Percentiles rank a stretch among this genome's conserved stretches.
phyloP scores from a whole-genome alignment of 2,797 vertebrate genomes.

The Anas capensis region DNA sequence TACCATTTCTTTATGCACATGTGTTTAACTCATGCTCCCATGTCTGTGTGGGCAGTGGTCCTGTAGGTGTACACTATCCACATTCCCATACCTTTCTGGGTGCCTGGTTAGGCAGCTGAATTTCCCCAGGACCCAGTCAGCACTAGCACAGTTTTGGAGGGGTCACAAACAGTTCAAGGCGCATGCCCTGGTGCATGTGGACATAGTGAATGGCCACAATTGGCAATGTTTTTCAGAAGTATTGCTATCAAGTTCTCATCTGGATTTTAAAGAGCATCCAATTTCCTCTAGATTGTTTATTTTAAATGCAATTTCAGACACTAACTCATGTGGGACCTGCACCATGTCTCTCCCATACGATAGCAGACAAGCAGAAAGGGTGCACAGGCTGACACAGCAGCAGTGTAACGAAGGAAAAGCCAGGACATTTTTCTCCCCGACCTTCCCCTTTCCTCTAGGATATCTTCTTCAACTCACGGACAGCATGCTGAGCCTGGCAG shows the following conservation, averaged over 20 bases:
- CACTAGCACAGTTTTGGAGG: background rate
- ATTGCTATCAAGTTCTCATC: background rate
- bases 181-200: accelerated
- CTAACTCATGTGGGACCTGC: background rate
- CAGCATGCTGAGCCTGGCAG: background rate
- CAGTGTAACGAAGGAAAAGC: background rate
- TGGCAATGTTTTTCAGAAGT: background rate
- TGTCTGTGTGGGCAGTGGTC: background rate
- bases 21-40: background rate
- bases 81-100: background rate
- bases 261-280: constrained; percentile 10
- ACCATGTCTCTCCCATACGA: background rate
- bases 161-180: background rate
- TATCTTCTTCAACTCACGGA: background rate
- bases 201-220: background rate
- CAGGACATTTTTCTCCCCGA: background rate
- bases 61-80: background rate
- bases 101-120: background rate
- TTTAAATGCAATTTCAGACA: background rate
- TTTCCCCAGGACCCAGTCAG: background rate
- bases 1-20: background rate
- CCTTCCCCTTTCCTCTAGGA: background rate
- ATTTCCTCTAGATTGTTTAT: background rate
- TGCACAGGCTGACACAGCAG: background rate
- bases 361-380: background rate